phyloP scores from a whole-genome alignment of 1,140 invertebrate genomes.

The Vanessa tameamea region DNA sequence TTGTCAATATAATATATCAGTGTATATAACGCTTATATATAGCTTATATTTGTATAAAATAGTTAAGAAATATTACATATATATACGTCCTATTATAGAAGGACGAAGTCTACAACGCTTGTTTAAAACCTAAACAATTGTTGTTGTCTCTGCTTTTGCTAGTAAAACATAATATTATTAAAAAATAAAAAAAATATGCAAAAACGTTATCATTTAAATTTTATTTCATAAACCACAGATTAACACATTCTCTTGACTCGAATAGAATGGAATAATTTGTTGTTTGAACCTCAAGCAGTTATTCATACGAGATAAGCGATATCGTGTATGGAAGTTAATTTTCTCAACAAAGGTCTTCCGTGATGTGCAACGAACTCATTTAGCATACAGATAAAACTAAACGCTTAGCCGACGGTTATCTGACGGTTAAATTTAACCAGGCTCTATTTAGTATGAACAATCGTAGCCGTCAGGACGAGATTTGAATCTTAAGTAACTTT shows the following conservation, averaged over 20 bases:
- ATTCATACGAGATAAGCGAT: constrained; percentile 26
- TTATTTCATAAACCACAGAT: not conserved
- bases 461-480: constrained; percentile 50
- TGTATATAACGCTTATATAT: too few relatives aligned
- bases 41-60: too few relatives aligned
- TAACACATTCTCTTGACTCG: not conserved
- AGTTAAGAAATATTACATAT: too few relatives aligned
- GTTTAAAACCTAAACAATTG: too few relatives aligned
- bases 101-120: too few relatives aligned
- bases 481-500: constrained; percentile 64
- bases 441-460: constrained; percentile 63
- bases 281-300: not conserved
- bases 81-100: too few relatives aligned
- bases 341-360: constrained; percentile 41
- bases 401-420: constrained; percentile 50
- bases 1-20: too few relatives aligned
- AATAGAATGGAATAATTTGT: not conserved
- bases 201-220: too few relatives aligned
- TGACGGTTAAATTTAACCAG: constrained; percentile 43
- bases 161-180: too few relatives aligned
- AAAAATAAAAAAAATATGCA: too few relatives aligned
- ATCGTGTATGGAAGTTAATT: constrained; percentile 40
- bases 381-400: constrained; percentile 50
- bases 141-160: too few relatives aligned
- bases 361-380: constrained; percentile 41